Evolutionary conservation across 2,888 invertebrate species (phyloP).

Genomic region (Pristionchus maxplancki): DNA sequence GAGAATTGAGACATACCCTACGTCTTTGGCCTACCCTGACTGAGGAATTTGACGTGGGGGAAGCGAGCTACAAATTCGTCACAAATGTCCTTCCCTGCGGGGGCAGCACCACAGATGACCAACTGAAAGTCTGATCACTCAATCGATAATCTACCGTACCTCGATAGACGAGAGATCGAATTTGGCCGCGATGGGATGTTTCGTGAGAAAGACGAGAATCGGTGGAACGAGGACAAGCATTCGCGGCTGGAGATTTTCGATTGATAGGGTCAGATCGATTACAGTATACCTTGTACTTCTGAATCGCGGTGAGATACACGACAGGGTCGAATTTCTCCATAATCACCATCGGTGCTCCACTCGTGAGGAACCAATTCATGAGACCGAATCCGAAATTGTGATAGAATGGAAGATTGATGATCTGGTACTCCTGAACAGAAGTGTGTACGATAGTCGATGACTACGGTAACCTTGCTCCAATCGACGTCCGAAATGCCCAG

Average conservation of each 20-base stretch:
- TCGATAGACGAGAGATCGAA: conserved; percentile 86
- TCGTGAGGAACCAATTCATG: conserved; percentile 57
- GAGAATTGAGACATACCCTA: neutral
- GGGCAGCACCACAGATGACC: conserved; percentile 68
- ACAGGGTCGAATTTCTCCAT: conserved; percentile 71
- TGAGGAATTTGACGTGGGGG: conserved; percentile 52
- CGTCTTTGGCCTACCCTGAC: conserved; percentile 53
- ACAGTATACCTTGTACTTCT: conserved; percentile 63
- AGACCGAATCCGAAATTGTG: conserved; percentile 74
- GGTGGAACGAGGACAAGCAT: conserved; percentile 87
- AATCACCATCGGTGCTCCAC: conserved; percentile 54
- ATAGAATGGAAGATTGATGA: conserved; percentile 71
- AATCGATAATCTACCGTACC: neutral
- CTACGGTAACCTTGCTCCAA: conserved; percentile 23
- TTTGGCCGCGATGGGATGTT: conserved; percentile 83
- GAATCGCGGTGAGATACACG: conserved; percentile 66
- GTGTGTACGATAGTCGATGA: neutral
- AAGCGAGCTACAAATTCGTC: conserved; percentile 61
- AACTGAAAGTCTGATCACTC: neutral
- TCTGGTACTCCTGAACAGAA: neutral
- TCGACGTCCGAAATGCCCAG: neutral
- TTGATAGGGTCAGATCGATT: neutral
- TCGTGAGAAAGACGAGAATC: conserved; percentile 86
- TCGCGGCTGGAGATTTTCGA: conserved; percentile 81
- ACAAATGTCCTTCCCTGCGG: conserved; percentile 67